phyloP scores from a whole-genome alignment of 1,140 invertebrate species.

The Mamestra configurata region DNA sequence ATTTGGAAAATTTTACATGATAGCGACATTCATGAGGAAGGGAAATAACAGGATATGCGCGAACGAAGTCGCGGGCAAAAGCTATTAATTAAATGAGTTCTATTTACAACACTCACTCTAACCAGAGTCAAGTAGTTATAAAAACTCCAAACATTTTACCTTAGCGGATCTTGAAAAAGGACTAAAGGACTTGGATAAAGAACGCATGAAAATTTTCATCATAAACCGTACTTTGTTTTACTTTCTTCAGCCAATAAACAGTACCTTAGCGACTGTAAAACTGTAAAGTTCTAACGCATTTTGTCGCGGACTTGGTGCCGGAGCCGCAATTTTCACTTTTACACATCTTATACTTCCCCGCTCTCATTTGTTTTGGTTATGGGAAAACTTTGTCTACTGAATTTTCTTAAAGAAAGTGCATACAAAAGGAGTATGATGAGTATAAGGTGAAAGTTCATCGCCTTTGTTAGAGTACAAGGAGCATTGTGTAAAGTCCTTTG shows the following conservation, averaged over 20 bases:
- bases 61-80: too few species aligned
- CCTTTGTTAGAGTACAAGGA: slow-evolving; percentile 69
- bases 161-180: background rate
- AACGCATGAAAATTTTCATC: slow-evolving; percentile 20
- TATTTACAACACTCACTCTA: background rate
- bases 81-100: too few species aligned
- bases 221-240: slow-evolving; percentile 4
- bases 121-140: background rate
- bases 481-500: slow-evolving; percentile 72
- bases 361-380: slow-evolving; percentile 15
- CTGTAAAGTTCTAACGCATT: background rate
- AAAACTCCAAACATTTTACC: background rate
- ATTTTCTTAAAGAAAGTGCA: slow-evolving; percentile 61
- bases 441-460: slow-evolving; percentile 77
- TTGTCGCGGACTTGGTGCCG: background rate
- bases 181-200: background rate
- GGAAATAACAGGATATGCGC: too few species aligned
- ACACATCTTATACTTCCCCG: slow-evolving; percentile 1
- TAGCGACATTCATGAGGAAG: too few species aligned
- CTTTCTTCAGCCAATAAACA: slow-evolving; percentile 8
- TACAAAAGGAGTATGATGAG: slow-evolving; percentile 71
- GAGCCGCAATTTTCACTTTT: slow-evolving; percentile 1
- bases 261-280: slow-evolving; percentile 1
- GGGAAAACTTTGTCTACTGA: slow-evolving; percentile 29
- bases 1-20: too few species aligned